phyloP scores from a whole-genome alignment of 2,888 invertebrate genomes.

The Phragmatobia fuliginosa region DNA sequence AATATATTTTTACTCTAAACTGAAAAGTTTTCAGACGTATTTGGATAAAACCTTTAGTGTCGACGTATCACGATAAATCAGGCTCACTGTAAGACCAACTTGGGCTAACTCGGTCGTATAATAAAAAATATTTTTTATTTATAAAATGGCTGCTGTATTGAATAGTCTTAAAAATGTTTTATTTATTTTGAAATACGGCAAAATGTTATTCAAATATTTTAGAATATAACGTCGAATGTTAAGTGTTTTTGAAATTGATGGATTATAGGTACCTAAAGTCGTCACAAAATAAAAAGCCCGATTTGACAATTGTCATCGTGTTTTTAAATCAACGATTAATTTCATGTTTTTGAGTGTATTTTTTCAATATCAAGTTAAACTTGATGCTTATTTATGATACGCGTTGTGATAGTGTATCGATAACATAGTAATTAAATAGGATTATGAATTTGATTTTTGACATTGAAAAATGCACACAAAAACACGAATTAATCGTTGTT shows the following conservation, averaged over 20 bases:
- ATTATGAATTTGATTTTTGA: no score
- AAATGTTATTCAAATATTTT: not conserved
- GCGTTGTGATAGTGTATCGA: no score
- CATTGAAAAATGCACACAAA: no score
- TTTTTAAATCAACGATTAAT: no score
- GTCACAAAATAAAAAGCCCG: no score
- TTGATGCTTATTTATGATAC: no score
- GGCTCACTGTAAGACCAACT: constrained; percentile 5
- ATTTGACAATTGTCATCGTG: no score
- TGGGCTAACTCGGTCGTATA: not conserved
- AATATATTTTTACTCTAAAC: not conserved
- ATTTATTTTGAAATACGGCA: not conserved
- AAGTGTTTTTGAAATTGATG: not conserved
- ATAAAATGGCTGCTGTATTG: not conserved
- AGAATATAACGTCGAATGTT: not conserved
- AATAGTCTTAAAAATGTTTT: not conserved
- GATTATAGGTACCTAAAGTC: not conserved
- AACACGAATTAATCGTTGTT: no score
- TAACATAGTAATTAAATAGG: no score
- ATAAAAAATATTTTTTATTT: not conserved
- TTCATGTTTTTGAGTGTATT: no score
- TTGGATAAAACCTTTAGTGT: not conserved
- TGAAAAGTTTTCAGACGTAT: not conserved
- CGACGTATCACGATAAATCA: not conserved
- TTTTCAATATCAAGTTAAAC: no score